Conservation (phyloP, 2,888 invertebrate genomes). For the Rotaria macrura region DNA sequence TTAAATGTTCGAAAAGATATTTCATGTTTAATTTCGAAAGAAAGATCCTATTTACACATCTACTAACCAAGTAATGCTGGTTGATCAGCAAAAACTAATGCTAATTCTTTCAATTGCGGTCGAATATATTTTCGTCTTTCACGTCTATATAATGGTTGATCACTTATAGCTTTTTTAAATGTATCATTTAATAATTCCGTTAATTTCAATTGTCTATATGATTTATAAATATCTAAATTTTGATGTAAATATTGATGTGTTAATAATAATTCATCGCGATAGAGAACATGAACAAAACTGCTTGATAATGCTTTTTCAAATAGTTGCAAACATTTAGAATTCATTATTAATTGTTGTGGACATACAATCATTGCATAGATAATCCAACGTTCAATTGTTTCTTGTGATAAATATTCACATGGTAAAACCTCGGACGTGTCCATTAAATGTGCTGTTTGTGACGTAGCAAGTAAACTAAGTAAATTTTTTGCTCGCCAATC, state of each 20-base stretch:
- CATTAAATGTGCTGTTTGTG: conserved; percentile 58
- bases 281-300: conserved; percentile 83
- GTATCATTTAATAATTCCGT: conserved; percentile 13
- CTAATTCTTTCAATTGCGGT: conserved; percentile 83
- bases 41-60: conserved; percentile 41
- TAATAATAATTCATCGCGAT: conserved; percentile 89
- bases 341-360: conserved; percentile 68
- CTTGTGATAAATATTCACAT: conserved; percentile 88
- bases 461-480: conserved; percentile 75
- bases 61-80: conserved; percentile 94
- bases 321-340: conserved; percentile 65
- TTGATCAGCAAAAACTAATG: conserved; percentile 87
- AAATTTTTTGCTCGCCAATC: conserved; percentile 66
- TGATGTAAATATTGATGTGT: conserved; percentile 82
- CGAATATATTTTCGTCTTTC: conserved; percentile 90
- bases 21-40: too few species aligned
- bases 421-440: conserved; percentile 58
- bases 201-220: conserved; percentile 48
- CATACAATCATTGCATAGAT: conserved; percentile 64
- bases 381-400: conserved; percentile 90
- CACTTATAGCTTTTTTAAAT: conserved; percentile 42
- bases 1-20: too few species aligned
- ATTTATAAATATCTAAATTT: conserved; percentile 88
- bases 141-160: conserved; percentile 68
- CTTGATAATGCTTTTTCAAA: conserved; percentile 84